Base-by-base conservation (phyloP, 2,888 invertebrate genomes). In the Yponomeuta cagnagella region DNA sequence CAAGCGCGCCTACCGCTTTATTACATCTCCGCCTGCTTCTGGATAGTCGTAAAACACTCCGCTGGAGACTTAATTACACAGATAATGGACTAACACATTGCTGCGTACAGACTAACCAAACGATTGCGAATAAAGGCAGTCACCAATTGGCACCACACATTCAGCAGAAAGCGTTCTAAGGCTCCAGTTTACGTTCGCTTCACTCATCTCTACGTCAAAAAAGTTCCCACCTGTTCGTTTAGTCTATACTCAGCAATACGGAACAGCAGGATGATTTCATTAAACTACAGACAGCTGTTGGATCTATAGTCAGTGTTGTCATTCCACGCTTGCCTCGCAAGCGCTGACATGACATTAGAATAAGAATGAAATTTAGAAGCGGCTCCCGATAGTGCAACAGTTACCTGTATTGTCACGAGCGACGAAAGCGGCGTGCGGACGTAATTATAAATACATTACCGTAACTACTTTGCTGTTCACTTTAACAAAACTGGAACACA, bases 371-470 rank as follows among this genome's bases (percentile, higher is more conserved):
- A 68, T 23, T 63, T 33, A 69, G 33, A 69, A 66, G 12, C 52
- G 30, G 23, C 52, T 58, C 52, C 52, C 15, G 52, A 68, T 33
- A n/a, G 33, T 71, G 74, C 69, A 71, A 70, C 72, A 37, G 71
- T 69, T 68, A 63, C 37, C 37, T 58, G 77, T 73, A 77, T 80
- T 82, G 85, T 86, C 86, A 87, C 86, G 83, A 86, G 79, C 82
- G 48, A 68, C 68, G 75, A 81, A 83, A 83, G 83, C 82, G 82
- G 83, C 82, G 85, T 84, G 79, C 76, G 80, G 81, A 82, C 82
- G 85, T 88, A 88, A 90, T 90, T 90, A 90, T 90, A 89, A 90
- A 90, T 80, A 82, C 90, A 90, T 91, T 90, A 91, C 81, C 78
- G 81, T 82, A 83, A 86, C 86, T 88, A 84, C 82, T 81, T 81